Base-by-base conservation (phyloP, 2,113 vertebrate genomes). In the Silurus glanis region DNA sequence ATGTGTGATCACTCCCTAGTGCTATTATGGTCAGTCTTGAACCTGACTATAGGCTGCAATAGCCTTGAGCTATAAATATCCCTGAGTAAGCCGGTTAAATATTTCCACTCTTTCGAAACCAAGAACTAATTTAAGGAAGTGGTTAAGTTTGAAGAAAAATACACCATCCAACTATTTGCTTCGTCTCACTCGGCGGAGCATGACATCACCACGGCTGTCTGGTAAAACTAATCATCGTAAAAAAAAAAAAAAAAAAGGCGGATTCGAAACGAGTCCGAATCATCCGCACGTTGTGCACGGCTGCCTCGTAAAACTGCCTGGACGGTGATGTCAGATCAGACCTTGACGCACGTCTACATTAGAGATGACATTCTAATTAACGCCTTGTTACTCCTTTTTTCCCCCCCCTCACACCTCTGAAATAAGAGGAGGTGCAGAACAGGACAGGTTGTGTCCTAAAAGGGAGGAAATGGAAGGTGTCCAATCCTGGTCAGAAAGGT, bases 41-140 rank as follows among this genome's bases (percentile, higher is more conserved):
- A 51, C 61, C 64, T 55, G 69, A 82, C 49, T 53, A 88, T 83
- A 85, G 87, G 61, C 62, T 67, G 64, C 72, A 71, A 66, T 37
- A 47, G 16, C 47, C 87, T 47, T 12, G 47, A 76, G 71, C 79
- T 88, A 82, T 76, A 85, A 88, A 88, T 88, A 85, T 37, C 76
- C 58, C 61, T 25, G 69, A 61, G 12, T 61, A 72, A 47, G 71
- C 64, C 47, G 45, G 80, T 58, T 83, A 75, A 87, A 76, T 83
- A 82, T 87, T 76, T 78, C 59, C 85, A 83, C 55, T 21, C 10
- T 45, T 74, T 78, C 58, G 56, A 78, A 82, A 86, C 53, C 37
- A 86, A 71, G 55, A 45, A 56, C 72, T 59, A 72, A 72, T 21
- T 75, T 51, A 53, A 76, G 85, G 80, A 86, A 76, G 71, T 76